Evolutionary conservation across 2,113 vertebrate genomes (phyloP).

Genomic region (Glaucidium brasilianum): DNA sequence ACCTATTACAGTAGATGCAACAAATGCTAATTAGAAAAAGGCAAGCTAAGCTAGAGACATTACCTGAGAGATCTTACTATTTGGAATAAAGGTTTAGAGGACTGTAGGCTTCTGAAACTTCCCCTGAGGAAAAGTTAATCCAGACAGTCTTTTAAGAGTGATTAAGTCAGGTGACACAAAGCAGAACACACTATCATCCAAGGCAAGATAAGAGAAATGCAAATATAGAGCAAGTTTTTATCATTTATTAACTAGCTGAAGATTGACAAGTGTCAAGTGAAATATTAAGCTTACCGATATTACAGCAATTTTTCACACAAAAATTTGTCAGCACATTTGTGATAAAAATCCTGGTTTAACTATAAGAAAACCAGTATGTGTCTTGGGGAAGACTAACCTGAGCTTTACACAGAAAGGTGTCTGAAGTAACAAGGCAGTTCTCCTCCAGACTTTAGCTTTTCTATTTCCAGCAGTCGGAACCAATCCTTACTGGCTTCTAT

Average conservation of each 20-base stretch:
- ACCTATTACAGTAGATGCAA: background rate
- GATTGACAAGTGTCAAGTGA: background rate
- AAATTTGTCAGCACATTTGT: background rate
- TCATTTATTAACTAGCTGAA: background rate
- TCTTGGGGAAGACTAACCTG: background rate
- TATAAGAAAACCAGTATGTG: background rate
- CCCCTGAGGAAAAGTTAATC: background rate
- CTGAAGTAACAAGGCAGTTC: background rate
- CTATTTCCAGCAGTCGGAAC: background rate
- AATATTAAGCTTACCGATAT: background rate
- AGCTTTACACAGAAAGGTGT: background rate
- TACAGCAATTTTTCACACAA: background rate
- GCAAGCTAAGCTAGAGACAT: background rate
- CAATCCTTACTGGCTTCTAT: background rate
- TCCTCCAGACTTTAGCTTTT: background rate
- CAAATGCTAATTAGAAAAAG: background rate
- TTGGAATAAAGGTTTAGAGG: background rate
- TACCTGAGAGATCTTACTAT: background rate
- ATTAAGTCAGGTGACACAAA: constrained; percentile 12
- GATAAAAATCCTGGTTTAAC: background rate
- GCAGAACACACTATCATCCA: constrained; percentile 14
- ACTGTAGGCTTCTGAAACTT: background rate
- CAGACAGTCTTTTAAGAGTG: background rate
- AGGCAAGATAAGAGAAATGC: background rate
- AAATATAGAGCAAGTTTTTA: background rate